Evolutionary conservation across 2,888 invertebrate genomes (phyloP).

Genomic region (Iselma pallidipennis): DNA sequence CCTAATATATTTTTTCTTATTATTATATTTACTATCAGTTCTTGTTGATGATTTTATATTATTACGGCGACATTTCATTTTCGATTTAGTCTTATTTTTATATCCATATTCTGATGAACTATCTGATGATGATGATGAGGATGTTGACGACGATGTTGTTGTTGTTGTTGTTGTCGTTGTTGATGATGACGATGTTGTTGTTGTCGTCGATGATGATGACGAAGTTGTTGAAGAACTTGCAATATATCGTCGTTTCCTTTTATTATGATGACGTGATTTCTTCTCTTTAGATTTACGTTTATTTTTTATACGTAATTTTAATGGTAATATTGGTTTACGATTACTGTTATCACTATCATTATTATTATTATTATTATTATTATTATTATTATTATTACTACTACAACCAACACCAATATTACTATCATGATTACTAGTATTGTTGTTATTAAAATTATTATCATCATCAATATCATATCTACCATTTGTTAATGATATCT

Average conservation of each 20-base stretch:
- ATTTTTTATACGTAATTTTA: slow-evolving; percentile 42
- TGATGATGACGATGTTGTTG: slow-evolving; percentile 2
- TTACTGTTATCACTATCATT: slow-evolving; percentile 16
- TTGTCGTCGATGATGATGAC: slow-evolving; percentile 2
- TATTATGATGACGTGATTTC: slow-evolving; percentile 2
- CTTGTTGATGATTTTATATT: neutral
- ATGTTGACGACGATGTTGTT: neutral
- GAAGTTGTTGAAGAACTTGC: neutral
- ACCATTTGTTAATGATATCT: slow-evolving; percentile 1
- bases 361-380: slow-evolving; percentile 4
- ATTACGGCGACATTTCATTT: slow-evolving; percentile 3
- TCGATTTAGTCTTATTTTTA: slow-evolving; percentile 13
- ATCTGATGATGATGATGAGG: slow-evolving; percentile 20
- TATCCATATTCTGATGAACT: slow-evolving; percentile 25
- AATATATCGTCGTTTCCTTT: neutral
- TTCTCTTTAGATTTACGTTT: slow-evolving; percentile 38
- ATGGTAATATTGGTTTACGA: slow-evolving; percentile 36
- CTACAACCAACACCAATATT: slow-evolving; percentile 6
- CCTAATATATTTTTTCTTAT: neutral
- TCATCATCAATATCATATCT: slow-evolving; percentile 1
- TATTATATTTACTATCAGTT: neutral
- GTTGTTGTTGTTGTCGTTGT: slow-evolving; percentile 9
- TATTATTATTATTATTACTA: slow-evolving; percentile 11
- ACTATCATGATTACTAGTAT: slow-evolving; percentile 16
- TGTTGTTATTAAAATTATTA: slow-evolving; percentile 14